Conservation (phyloP, 2,797 vertebrate genomes). For the Alauda arvensis region DNA sequence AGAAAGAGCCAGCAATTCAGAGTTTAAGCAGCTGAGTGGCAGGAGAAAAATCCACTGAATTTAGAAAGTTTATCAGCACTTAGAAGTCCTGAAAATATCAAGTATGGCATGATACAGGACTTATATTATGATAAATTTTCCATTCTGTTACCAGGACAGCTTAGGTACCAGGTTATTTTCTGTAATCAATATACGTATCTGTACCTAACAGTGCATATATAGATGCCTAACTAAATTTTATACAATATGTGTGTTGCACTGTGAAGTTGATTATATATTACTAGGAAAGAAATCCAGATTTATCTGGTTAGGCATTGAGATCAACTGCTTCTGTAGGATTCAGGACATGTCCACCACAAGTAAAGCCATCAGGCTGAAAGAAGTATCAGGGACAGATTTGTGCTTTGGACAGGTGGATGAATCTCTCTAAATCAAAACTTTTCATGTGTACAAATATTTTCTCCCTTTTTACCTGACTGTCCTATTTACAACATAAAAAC, state of each 20-base stretch:
- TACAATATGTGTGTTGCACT: background rate
- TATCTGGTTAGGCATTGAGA: background rate
- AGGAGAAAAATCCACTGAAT: background rate
- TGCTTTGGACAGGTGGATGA: background rate
- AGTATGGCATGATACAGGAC: background rate
- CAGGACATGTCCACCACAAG: background rate
- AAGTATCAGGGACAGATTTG: background rate
- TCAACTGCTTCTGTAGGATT: background rate
- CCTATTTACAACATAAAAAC: background rate
- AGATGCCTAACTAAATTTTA: background rate
- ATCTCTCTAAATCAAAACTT: background rate
- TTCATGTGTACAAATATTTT: background rate
- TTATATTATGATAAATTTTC: background rate
- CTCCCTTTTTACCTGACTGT: background rate
- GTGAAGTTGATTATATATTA: background rate
- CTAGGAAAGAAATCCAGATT: background rate
- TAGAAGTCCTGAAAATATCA: background rate
- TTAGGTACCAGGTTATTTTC: background rate
- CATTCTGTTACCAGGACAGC: background rate
- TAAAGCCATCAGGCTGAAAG: background rate
- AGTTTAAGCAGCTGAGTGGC: background rate
- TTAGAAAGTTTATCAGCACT: background rate
- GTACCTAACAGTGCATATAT: background rate
- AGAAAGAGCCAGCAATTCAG: background rate
- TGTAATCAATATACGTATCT: background rate